These are phyloP conservation scores for Microplitis demolitor DNA, from an alignment of 1,140 invertebrate species.

Conservation along the genomic window DNA sequence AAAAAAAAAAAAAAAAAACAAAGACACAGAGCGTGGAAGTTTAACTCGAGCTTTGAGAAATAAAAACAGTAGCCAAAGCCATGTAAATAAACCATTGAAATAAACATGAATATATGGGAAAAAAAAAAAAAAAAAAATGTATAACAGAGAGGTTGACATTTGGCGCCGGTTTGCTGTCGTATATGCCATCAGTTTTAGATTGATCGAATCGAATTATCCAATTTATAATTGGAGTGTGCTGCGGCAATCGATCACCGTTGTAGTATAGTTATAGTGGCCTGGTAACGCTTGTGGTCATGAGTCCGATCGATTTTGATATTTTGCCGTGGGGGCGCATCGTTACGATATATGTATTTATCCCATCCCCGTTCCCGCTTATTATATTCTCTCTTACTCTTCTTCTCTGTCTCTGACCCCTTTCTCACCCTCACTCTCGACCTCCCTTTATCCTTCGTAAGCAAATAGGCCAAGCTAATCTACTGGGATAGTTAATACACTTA, in stretches of 20 bases:
- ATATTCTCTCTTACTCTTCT: not conserved
- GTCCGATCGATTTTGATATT: constrained; percentile 12
- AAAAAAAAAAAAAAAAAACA: too few species aligned
- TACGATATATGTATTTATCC: not conserved
- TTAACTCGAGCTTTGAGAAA: too few species aligned
- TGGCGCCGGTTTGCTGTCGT: not conserved
- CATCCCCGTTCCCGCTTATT: too few species aligned
- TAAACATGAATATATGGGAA: not conserved
- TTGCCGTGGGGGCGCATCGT: not conserved
- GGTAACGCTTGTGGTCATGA: not conserved
- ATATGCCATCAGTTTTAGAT: not conserved
- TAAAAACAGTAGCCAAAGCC: too few species aligned
- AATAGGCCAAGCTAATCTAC: constrained; percentile 9
- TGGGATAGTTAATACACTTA: not conserved
- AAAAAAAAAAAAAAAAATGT: not conserved
- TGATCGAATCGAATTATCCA: constrained; percentile 19
- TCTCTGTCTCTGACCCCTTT: not conserved
- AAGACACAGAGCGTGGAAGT: too few species aligned
- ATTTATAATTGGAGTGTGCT: constrained; percentile 15
- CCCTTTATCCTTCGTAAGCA: not conserved
- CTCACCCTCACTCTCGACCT: too few species aligned
- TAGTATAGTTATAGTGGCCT: not conserved
- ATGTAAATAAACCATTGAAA: too few species aligned
- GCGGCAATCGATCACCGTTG: constrained; percentile 3
- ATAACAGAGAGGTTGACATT: not conserved